Evolutionary conservation across 1,140 invertebrate species (phyloP).

Genomic region (Cataglyphis hispanica): DNA sequence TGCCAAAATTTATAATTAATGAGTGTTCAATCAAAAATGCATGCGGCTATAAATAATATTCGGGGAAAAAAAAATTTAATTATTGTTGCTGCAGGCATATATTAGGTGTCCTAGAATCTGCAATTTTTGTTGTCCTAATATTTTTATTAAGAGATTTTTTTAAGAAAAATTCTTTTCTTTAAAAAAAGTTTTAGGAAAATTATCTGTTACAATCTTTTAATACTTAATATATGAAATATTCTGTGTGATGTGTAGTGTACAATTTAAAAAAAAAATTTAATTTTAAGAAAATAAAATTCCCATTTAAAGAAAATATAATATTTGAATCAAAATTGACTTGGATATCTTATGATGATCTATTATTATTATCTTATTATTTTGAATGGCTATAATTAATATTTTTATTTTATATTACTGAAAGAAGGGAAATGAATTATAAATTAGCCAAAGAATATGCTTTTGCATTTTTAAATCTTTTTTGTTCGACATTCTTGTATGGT

Average conservation of each 20-base stretch:
- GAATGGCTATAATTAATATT: background rate
- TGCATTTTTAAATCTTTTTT: background rate
- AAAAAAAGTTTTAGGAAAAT: no score
- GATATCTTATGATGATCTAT: background rate
- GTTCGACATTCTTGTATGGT: background rate
- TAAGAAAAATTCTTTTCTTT: no score
- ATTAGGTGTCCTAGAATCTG: background rate
- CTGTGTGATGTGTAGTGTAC: no score
- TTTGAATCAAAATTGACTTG: background rate
- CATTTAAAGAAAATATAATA: background rate
- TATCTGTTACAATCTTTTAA: background rate
- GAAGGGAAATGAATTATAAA: background rate
- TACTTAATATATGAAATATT: background rate
- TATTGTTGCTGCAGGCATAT: background rate
- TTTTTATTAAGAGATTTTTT: background rate
- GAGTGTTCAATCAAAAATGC: background rate
- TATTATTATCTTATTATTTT: background rate
- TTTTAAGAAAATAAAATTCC: background rate
- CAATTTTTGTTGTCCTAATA: background rate
- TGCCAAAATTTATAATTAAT: slow-evolving; percentile 16
- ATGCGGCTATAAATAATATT: slow-evolving; percentile 33
- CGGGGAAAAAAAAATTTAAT: slow-evolving; percentile 10
- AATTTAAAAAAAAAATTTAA: background rate
- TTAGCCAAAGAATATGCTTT: background rate
- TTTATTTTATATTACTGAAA: background rate